Conservation (phyloP, 2,888 invertebrate species). For the Odontocerum albicorne region DNA sequence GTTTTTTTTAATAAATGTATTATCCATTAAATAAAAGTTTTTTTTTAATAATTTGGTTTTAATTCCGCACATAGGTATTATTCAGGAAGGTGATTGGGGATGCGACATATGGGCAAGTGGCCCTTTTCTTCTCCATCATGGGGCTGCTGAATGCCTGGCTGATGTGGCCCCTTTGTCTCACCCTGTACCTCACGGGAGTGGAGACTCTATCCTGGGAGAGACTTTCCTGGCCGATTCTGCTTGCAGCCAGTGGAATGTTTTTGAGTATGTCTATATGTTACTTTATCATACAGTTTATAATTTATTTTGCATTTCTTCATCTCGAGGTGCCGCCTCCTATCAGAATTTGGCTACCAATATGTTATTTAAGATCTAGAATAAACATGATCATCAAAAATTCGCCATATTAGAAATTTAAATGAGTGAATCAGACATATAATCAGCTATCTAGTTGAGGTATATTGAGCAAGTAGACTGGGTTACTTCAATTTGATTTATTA, state of each 20-base stretch:
- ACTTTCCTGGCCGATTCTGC: conserved; percentile 85
- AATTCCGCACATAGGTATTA: conserved; percentile 84
- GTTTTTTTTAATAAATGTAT: neutral
- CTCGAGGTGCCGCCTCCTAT: too few species aligned
- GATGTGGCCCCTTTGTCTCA: conserved; percentile 89
- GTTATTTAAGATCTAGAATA: too few species aligned
- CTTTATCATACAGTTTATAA: too few species aligned
- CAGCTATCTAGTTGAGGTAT: too few species aligned
- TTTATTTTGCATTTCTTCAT: too few species aligned
- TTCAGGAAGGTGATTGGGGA: conserved; percentile 94
- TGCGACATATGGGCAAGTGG: conserved; percentile 88
- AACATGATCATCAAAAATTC: too few species aligned
- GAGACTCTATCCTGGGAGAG: conserved; percentile 81
- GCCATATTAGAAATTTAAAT: too few species aligned
- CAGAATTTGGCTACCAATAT: too few species aligned
- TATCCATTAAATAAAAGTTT: neutral
- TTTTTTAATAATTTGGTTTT: neutral
- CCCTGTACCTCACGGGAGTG: conserved; percentile 81
- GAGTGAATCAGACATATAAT: too few species aligned
- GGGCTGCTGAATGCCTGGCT: conserved; percentile 86
- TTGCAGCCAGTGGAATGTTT: conserved; percentile 77
- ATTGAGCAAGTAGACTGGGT: too few species aligned
- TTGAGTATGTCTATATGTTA: conserved; percentile 63
- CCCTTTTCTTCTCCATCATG: conserved; percentile 89
- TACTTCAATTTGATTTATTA: too few species aligned